Conservation (phyloP, 2,113 vertebrate species). For the Melanostigma gelatinosum region DNA sequence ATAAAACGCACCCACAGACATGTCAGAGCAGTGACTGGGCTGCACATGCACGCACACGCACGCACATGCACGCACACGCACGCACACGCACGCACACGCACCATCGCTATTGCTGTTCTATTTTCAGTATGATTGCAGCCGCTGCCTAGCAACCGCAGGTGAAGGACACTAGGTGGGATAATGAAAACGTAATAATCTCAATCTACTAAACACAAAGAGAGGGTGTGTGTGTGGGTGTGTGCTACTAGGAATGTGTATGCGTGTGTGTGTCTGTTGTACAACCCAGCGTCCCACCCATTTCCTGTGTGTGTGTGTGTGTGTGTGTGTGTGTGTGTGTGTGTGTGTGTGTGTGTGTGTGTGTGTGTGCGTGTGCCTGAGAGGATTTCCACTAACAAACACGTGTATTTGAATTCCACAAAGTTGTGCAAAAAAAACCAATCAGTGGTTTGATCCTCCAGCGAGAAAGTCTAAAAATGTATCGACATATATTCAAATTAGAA, state of each 20-base stretch:
- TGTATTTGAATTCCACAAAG: slow-evolving; percentile 27
- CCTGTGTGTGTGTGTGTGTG: slow-evolving; percentile 47
- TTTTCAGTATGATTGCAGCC: slow-evolving; percentile 43
- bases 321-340: slow-evolving; percentile 13
- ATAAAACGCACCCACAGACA: slow-evolving; percentile 20
- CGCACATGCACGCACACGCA: not conserved
- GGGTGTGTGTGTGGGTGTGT: not conserved
- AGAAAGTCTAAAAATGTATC: not conserved
- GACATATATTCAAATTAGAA: not conserved
- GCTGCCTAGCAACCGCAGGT: slow-evolving; percentile 69
- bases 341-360: too few relatives aligned
- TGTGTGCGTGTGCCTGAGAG: slow-evolving; percentile 31
- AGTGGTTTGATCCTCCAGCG: not conserved
- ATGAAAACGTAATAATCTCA: slow-evolving; percentile 50
- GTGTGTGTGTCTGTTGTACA: not conserved
- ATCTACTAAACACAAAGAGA: slow-evolving; percentile 17
- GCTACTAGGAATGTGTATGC: not conserved
- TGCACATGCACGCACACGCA: not conserved
- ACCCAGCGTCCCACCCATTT: slow-evolving; percentile 56
- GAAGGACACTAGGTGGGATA: slow-evolving; percentile 47
- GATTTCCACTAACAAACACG: slow-evolving; percentile 38
- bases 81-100: not conserved
- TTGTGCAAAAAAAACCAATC: not conserved
- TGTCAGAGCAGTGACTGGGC: slow-evolving; percentile 33
- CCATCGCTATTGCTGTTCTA: slow-evolving; percentile 5